Conservation (phyloP, 2,888 invertebrate genomes). For the Atethmia centrago region DNA sequence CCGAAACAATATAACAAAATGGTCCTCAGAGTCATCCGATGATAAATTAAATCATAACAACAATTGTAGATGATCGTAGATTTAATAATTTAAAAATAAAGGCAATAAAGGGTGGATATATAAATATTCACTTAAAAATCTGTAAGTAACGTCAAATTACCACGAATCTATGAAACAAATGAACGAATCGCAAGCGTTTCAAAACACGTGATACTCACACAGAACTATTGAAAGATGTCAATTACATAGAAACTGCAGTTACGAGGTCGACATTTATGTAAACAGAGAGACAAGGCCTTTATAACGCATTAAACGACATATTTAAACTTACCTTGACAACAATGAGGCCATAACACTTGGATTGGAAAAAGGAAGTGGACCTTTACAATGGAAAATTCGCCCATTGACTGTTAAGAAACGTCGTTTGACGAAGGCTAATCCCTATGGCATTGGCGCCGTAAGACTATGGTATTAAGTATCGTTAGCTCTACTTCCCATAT, state of each 20-base stretch:
- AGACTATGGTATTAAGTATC: slow-evolving; percentile 57
- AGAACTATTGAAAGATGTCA: slow-evolving; percentile 65
- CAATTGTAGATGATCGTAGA: too few species aligned
- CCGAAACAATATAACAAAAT: not conserved
- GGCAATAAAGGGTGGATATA: not conserved
- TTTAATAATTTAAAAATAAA: not conserved
- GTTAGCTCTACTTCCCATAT: slow-evolving; percentile 54
- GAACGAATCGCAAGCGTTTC: not conserved
- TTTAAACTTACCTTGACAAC: slow-evolving; percentile 84
- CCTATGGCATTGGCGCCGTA: slow-evolving; percentile 58
- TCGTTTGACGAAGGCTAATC: slow-evolving; percentile 68
- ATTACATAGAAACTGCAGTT: slow-evolving; percentile 74
- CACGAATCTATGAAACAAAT: not conserved
- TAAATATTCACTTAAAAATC: not conserved
- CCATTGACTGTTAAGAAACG: slow-evolving; percentile 76
- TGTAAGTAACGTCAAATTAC: not conserved
- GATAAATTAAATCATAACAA: not conserved
- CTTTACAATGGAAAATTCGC: slow-evolving; percentile 76
- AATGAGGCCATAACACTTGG: slow-evolving; percentile 73
- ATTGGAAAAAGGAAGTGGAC: slow-evolving; percentile 82
- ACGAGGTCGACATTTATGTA: slow-evolving; percentile 82
- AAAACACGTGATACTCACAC: slow-evolving; percentile 17
- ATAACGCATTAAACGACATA: slow-evolving; percentile 78
- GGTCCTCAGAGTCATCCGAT: too few species aligned
- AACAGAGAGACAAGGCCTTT: slow-evolving; percentile 83